phyloP scores from a whole-genome alignment of 2,888 invertebrate genomes.

The Oligia strigilis region DNA sequence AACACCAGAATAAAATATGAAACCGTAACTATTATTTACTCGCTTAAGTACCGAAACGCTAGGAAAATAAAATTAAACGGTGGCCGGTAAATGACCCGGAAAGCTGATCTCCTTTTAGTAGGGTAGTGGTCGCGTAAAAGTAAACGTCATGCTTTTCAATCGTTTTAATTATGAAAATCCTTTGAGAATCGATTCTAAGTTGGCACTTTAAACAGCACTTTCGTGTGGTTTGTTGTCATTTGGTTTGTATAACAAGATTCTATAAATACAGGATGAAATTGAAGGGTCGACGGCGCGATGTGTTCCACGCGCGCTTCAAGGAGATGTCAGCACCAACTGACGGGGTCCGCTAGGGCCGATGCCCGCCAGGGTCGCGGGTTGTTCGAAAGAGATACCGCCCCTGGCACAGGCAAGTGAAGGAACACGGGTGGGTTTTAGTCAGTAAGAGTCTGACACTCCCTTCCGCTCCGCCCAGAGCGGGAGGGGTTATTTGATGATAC shows the following conservation, averaged over 20 bases:
- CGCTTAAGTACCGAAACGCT: constrained; percentile 55
- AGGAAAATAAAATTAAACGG: constrained; percentile 58
- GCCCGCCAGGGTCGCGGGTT: too few species aligned
- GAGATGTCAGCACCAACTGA: too few species aligned
- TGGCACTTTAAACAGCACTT: not conserved
- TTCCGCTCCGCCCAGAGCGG: too few species aligned
- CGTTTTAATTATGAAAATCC: constrained; percentile 36
- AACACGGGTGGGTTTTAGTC: too few species aligned
- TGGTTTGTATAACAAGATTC: not conserved
- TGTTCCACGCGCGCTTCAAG: too few species aligned
- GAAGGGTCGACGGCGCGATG: too few species aligned
- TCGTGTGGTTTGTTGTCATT: not conserved
- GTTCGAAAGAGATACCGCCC: too few species aligned
- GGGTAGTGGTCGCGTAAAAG: constrained; percentile 47
- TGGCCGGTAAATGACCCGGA: constrained; percentile 47
- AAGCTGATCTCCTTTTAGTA: constrained; percentile 56
- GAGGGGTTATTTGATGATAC: too few species aligned
- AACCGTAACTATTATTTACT: constrained; percentile 47
- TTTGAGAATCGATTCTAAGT: constrained; percentile 24
- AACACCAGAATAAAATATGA: constrained; percentile 45
- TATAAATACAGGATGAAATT: too few species aligned
- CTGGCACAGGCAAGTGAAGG: too few species aligned
- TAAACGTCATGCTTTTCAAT: constrained; percentile 58
- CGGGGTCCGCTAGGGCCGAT: too few species aligned
- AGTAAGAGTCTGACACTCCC: too few species aligned